Evolutionary conservation across 2,888 invertebrate species (phyloP), one percentile per base, ranked within the genome.

Genomic region (Cheilosia vulpina): DNA sequence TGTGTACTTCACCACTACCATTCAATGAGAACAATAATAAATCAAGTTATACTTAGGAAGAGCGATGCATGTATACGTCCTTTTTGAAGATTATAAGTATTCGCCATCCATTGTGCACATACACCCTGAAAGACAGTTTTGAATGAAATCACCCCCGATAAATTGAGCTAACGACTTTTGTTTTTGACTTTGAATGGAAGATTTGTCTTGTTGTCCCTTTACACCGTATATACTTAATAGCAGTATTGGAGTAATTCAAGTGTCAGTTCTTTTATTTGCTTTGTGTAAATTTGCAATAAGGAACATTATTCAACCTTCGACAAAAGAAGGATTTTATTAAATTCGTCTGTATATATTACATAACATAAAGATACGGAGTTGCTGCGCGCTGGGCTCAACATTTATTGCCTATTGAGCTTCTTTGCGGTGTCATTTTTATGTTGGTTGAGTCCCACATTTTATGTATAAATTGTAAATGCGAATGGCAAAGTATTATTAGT

Each of bases 201-300:
- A 76, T 76, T 85, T 80, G 81, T 81, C 80, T 81, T 81, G 84
- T 84, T 84, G 76, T 72, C 68, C 75, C 82, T 72, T 77, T 82
- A 57, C 68, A 63, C 62, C 66, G 60, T 82, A 77, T 82, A 77
- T 58, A 75, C 58, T 82, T 82, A 72, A 72, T 82, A 77, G 72
- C 81, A 57, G 76, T 65, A 77, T 73, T 82, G 84, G 88, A 89
- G 90, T 91, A 91, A 91, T 91, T 91, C 91, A 89, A 91, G 91
- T 91, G 91, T 91, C 91, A 90, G 91, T 89, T 89, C 90, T 90
- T 88, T 90, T 90, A 90, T 91, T 91, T 90, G 90, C 90, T 90
- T 90, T 91, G 91, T 90, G 89, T 90, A 90, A 90, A 91, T 91
- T 89, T 90, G 89, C 90, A 91, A 91, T 90, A 91, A 90, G 89